These are phyloP conservation scores for Diorhabda elongata DNA, from an alignment of 1,140 invertebrate genomes.

Conservation along the genomic window DNA sequence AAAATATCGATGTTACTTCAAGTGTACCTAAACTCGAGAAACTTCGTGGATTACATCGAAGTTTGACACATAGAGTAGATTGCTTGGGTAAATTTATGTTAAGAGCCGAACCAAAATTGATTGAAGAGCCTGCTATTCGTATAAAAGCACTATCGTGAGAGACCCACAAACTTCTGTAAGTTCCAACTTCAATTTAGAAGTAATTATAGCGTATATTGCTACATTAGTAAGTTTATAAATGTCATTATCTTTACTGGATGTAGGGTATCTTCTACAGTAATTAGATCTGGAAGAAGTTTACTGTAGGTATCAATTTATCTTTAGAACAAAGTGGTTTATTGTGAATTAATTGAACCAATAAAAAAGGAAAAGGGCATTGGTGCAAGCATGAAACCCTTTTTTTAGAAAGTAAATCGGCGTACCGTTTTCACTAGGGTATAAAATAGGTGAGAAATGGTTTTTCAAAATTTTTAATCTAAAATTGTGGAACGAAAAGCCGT, in stretches of 20 bases:
- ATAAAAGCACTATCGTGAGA: not conserved
- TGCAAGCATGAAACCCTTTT: no score
- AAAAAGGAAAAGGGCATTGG: no score
- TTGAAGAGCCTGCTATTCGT: not conserved
- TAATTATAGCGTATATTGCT: conserved; percentile 1
- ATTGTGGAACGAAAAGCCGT: no score
- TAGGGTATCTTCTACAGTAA: not conserved
- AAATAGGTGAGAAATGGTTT: no score
- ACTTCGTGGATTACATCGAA: not conserved
- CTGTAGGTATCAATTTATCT: no score
- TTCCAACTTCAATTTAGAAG: not conserved
- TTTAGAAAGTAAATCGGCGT: no score
- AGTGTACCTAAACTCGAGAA: not conserved
- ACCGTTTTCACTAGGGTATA: no score
- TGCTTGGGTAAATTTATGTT: conserved; percentile 2
- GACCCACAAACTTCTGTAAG: not conserved
- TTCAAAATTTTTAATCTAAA: no score
- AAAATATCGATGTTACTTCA: not conserved
- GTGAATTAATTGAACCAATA: no score
- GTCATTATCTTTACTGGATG: conserved; percentile 1
- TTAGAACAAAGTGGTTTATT: no score
- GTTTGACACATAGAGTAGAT: not conserved
- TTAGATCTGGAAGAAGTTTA: not conserved
- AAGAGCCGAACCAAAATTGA: conserved; percentile 1
- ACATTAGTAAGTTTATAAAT: not conserved